phyloP scores from a whole-genome alignment of 2,113 vertebrate genomes.

The Willisornis vidua region DNA sequence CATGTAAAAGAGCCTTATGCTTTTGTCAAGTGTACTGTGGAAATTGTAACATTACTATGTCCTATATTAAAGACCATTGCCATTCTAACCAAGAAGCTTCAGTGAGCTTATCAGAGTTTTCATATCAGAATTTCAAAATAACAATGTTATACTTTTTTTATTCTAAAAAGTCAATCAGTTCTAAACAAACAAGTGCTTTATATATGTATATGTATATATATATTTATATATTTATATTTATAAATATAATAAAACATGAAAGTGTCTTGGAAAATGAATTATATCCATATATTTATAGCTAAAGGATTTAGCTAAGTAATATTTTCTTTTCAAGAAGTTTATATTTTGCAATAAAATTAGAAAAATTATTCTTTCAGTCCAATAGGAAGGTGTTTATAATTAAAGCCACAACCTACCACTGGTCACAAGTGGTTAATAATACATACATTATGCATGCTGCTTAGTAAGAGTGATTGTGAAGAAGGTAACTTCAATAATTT shows the following conservation, averaged over 20 bases:
- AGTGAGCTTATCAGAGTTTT: neutral
- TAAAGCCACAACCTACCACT: neutral
- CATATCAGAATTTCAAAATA: neutral
- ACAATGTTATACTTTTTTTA: neutral
- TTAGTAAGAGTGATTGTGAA: neutral
- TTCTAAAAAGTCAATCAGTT: neutral
- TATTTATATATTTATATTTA: neutral
- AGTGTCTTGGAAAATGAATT: neutral
- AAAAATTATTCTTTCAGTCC: neutral
- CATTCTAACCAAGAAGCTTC: constrained; percentile 3
- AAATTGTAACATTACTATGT: neutral
- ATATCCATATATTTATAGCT: neutral
- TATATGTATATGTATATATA: too few species aligned
- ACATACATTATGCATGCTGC: neutral
- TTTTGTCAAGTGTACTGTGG: neutral
- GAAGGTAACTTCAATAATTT: neutral
- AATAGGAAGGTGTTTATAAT: neutral
- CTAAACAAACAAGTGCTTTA: neutral
- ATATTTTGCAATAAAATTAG: neutral
- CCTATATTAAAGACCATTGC: neutral
- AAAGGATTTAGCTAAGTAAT: neutral
- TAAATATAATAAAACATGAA: neutral
- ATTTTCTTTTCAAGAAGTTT: neutral
- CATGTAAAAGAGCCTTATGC: neutral
- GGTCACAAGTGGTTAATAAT: neutral